These are phyloP conservation scores for Dendrolimus kikuchii DNA, from an alignment of 1,140 invertebrate species.

Conservation along the genomic window DNA sequence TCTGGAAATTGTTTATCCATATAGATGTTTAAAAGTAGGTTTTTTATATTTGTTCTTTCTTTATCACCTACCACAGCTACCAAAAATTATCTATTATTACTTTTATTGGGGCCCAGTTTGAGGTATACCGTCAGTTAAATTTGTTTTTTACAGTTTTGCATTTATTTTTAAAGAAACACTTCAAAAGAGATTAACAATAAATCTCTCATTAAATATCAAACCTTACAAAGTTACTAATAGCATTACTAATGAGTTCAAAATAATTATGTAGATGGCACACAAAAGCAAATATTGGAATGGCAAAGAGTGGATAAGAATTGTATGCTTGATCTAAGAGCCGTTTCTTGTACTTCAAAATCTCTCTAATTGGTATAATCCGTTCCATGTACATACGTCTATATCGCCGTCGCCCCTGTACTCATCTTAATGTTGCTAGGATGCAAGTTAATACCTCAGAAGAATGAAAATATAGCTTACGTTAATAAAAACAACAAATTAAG, in stretches of 20 bases:
- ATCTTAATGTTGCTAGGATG: background rate
- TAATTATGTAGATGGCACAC: conserved; percentile 14
- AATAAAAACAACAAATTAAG: no score
- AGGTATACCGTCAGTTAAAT: no score
- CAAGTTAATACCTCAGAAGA: background rate
- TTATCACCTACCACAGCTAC: no score
- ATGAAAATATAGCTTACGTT: no score
- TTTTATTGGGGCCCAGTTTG: no score
- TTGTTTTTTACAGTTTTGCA: no score
- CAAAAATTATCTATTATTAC: no score
- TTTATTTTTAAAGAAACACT: no score
- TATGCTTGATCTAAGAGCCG: conserved; percentile 41
- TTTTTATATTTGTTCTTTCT: no score
- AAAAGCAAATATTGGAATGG: conserved; percentile 9
- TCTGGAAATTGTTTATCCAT: no score
- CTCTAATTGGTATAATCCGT: conserved; percentile 54
- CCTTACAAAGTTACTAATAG: conserved; percentile 37
- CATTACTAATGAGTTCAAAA: conserved; percentile 5
- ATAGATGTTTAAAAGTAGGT: no score
- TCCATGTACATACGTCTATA: conserved; percentile 6
- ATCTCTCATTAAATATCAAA: conserved; percentile 12
- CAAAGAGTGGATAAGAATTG: conserved; percentile 23
- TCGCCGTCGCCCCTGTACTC: background rate
- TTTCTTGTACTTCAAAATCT: conserved; percentile 36
- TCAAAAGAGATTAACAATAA: no score